Base-by-base conservation (phyloP, 2,888 invertebrate genomes). In the Prenolepis imparis region DNA sequence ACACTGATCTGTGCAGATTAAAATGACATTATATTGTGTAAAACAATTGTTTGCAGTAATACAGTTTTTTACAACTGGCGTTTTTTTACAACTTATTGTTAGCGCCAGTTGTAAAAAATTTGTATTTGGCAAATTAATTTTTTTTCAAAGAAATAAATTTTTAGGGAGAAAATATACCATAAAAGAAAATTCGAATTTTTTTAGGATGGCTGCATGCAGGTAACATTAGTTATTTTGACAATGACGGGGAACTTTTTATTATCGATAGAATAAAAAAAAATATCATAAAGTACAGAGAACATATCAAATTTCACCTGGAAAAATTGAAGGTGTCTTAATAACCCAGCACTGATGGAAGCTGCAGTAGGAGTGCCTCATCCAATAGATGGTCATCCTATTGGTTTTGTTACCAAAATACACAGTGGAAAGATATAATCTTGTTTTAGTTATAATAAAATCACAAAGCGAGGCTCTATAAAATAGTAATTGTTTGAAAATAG, bases 141-240 rank as follows among this genome's bases (percentile, higher is more conserved):
- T 36, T 6, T 36, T 36, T 5, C 5, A 3, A 36, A 4, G 5
- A 36, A 4, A 36, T 36, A 36, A 36, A 0, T 36, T 36, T 36
- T 36, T 48, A 15, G 5, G 6, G 5, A 36, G 0, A 55, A 24
- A n/a, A 55, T 57, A n/a, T 41, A 21, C 0, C 0, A 12, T 11
- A 59, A 68, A 41, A 28, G 8, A 28, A 52, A 48, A 39, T 3
- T 52, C 15, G 11, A 24, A 61, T 21, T 63, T 24, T 18, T 64
- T 9, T 8, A 93, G 93, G 93, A 4, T 95, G 93, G 93, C n/a
- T 93, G 24, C 93, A 92, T n/a, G 89, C 93, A 0, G 95, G 95
- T 11, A 95, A 95, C 84, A 81, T 94, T 3, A 91, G 88, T 12
- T 93, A 93, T 64, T 91, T 91, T 44, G 92, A 93, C 41, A 91